Base-by-base conservation (phyloP, 2,888 invertebrate species). In the Eristalinus sepulchralis region DNA sequence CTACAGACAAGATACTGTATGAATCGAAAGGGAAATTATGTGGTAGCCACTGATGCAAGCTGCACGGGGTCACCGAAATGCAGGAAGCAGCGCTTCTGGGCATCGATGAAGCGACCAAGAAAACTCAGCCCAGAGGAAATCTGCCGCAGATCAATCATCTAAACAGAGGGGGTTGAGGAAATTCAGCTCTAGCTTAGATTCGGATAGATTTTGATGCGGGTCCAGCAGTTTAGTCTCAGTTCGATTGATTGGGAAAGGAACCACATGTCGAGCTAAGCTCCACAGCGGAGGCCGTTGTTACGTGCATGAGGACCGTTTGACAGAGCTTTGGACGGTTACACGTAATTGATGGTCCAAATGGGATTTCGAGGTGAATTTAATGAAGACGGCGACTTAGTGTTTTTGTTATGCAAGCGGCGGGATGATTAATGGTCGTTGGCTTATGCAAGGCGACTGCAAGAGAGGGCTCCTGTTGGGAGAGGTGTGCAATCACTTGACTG, bases 331-430 rank as follows among this genome's bases (percentile, higher is more conserved):
- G 39, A 47, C 17, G 71, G 70, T 24, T 39, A 10, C 39, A 47
- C 70, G 57, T 84, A 84, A 84, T 84, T 80, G 71, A 84, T 84
- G 84, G 71, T 33, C 53, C 22, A 60, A 83, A 79, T 79, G 31
- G 70, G 66, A 47, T 71, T 75, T 66, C 75, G 66, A 84, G 59
- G 22, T 36, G 60, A 71, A 71, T 84, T 81, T 84, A 71, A 84
- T 84, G 80, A 22, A 63, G 63, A 24, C 60, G 60, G 31, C 8
- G 60, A n/a, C 60, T 60, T 60, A 20, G 33, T 17, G 34, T 22
- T 22, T 33, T 22, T 33, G n/a, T 39, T 39, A 39, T 39, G 39
- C 39, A 39, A 39, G 39, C 13, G 13, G 13, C 0, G 39, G 4
- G 39, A 13, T 13, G 39, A 39, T 39, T 39, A 39, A 39, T 39